phyloP scores from a whole-genome alignment of 1,140 invertebrate genomes.

The Trialeurodes vaporariorum region DNA sequence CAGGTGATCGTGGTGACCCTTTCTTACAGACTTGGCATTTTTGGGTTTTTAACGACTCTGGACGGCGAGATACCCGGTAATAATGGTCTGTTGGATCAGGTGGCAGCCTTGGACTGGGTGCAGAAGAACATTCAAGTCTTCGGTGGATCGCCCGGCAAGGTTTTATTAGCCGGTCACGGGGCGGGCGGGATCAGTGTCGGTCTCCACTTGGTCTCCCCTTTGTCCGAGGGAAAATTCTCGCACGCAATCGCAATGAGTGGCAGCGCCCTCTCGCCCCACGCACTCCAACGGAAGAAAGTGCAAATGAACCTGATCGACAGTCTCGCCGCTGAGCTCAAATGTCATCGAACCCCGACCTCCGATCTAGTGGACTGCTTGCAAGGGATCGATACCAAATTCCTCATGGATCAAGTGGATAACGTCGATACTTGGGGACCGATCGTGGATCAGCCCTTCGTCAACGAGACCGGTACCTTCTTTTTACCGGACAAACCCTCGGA shows the following conservation, averaged over 20 bases:
- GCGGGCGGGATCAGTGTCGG: conserved; percentile 62
- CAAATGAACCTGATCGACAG: conserved; percentile 40
- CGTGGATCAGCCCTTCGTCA: conserved; percentile 48
- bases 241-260: conserved; percentile 61
- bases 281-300: conserved; percentile 37
- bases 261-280: conserved; percentile 45
- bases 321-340: conserved; percentile 50
- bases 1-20: conserved; percentile 62
- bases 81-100: conserved; percentile 80
- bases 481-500: conserved; percentile 49
- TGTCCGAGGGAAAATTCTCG: conserved; percentile 45
- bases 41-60: conserved; percentile 76
- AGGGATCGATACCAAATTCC: conserved; percentile 40
- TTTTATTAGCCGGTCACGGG: conserved; percentile 82
- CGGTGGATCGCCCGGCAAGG: conserved; percentile 67
- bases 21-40: conserved; percentile 67
- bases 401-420: conserved; percentile 47
- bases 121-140: conserved; percentile 74
- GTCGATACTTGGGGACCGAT: conserved; percentile 58
- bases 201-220: conserved; percentile 51
- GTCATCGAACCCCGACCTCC: conserved; percentile 46
- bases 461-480: conserved; percentile 50
- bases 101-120: conserved; percentile 74
- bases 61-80: conserved; percentile 78
- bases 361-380: conserved; percentile 53